Percentiles rank a stretch among this genome's conserved stretches.
Evolutionary conservation across 2,113 vertebrate genomes (phyloP).

Genomic region (Orycteropus afer): DNA sequence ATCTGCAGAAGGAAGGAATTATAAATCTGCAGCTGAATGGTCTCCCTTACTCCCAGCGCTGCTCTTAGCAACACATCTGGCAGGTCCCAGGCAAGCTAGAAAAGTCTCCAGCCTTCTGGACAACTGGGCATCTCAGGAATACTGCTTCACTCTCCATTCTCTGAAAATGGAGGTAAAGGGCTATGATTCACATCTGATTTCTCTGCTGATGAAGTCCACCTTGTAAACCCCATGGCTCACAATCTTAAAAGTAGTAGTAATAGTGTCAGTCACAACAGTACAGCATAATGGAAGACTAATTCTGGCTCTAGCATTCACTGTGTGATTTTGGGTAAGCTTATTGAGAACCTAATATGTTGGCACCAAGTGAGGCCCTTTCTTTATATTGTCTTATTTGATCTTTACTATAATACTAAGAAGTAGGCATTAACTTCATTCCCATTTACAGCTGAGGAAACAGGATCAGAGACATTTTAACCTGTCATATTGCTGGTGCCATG

Average conservation of each 20-base stretch:
- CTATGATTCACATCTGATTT: background rate
- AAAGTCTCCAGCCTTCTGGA: background rate
- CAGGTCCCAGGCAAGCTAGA: background rate
- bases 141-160: background rate
- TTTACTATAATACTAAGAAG: constrained; percentile 5
- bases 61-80: constrained; percentile 16
- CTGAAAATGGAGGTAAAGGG: background rate
- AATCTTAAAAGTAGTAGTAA: background rate
- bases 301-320: background rate
- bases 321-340: background rate
- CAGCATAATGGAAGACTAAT: background rate
- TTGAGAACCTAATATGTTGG: background rate
- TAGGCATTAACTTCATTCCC: background rate
- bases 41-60: background rate
- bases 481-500: background rate
- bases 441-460: constrained; percentile 8
- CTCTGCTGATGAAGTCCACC: background rate
- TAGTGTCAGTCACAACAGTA: background rate
- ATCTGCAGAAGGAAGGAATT: background rate
- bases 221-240: background rate
- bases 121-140: background rate
- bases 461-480: background rate
- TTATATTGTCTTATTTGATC: background rate
- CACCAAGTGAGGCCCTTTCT: background rate
- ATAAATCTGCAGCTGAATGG: background rate